phyloP scores from a whole-genome alignment of 2,113 vertebrate genomes.

The Grallaria varia region DNA sequence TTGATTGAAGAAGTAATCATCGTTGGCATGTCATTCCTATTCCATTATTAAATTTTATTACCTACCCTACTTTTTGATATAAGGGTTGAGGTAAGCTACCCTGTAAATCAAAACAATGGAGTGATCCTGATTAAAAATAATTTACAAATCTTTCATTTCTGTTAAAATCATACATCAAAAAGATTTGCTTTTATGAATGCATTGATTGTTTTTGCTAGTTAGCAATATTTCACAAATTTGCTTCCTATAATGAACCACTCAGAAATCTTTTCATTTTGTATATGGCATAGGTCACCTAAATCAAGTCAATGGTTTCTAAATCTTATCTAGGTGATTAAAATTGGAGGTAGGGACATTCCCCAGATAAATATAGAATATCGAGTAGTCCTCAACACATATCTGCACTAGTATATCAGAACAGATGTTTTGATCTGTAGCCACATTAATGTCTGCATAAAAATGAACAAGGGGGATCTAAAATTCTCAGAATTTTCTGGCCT shows the following conservation, averaged over 20 bases:
- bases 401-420: background rate
- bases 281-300: background rate
- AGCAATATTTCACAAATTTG: background rate
- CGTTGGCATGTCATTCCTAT: background rate
- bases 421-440: background rate
- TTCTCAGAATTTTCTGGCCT: background rate
- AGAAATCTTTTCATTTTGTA: background rate
- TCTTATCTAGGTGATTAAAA: background rate
- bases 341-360: background rate
- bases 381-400: background rate
- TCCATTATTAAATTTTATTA: slow-evolving; percentile 1
- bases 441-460: background rate
- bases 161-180: background rate
- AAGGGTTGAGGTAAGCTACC: background rate
- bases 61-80: background rate
- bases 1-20: slow-evolving; percentile 22
- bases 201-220: background rate
- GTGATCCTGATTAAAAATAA: background rate
- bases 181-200: background rate
- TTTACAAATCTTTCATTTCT: slow-evolving; percentile 4
- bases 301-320: background rate
- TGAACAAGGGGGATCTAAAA: background rate
- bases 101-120: background rate
- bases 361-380: background rate
- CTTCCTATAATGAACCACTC: background rate